Base-by-base conservation (phyloP, 1,140 invertebrate species). In the Planococcus citri region DNA sequence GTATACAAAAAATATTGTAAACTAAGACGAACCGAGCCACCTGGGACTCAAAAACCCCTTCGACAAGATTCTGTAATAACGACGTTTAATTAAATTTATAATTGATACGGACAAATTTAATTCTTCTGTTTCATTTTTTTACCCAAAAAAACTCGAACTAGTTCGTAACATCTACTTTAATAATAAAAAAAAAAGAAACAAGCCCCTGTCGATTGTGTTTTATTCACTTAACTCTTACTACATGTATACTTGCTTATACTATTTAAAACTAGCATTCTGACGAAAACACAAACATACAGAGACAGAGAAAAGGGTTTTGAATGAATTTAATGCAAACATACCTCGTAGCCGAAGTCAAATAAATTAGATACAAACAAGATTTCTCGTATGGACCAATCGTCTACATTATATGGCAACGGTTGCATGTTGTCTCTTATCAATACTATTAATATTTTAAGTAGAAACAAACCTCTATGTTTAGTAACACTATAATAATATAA, bases 401-500 rank as follows among this genome's bases (percentile, higher is more conserved):
- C 41, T 51, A 51, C 41, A 51, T 51, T 51, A 51, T 51, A 4
- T 51, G n/a, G 41, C 41, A 51, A 51, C 41, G 41, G 41, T 51
- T 51, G 41, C 41, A 51, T 51, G 41, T 51, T 51, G 41, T 51
- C 41, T 51, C 41, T 51, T 51, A 51, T 51, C 41, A 51, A 51
- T 51, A 51, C 41, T 51, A 51, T 51, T 51, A 51, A 51, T 51
- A 51, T 51, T 51, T 51, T 51, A 51, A 51, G 14, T 51, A 51
- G 41, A 51, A 51, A 51, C 41, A 51, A 51, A 51, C 41, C 41
- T 51, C 41, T 51, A 51, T 51, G 41, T 51, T 51, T n/a, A 51
- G 41, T 51, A 51, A 51, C 41, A 51, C 41, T 51, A 9, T 51
- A 17, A 51, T 51, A 51, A 51, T 51, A 51, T 51, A 51, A 51